These are phyloP conservation scores for Adelosebastes latens DNA, from an alignment of 2,797 vertebrate species.

Conservation along the genomic window DNA sequence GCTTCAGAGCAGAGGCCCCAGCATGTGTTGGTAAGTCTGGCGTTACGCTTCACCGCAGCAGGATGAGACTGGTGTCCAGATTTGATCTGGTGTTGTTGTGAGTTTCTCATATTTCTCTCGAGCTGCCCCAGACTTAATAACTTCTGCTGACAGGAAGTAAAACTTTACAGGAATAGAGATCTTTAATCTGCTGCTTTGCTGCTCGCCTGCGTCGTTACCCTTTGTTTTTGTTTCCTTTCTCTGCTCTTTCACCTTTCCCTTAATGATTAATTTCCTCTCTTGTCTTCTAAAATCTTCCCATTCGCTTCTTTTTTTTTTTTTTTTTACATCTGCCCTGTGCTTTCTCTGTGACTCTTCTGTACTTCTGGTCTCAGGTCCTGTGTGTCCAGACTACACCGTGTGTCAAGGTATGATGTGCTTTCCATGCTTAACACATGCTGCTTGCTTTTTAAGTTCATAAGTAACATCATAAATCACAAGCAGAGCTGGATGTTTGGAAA, in stretches of 20 bases:
- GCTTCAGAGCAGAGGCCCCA: slow-evolving; percentile 76
- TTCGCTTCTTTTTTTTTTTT: background rate
- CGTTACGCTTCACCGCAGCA: background rate
- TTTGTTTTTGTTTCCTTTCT: slow-evolving; percentile 16
- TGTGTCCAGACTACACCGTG: slow-evolving; percentile 65
- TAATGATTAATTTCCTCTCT: background rate
- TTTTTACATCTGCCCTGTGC: background rate
- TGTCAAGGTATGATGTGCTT: slow-evolving; percentile 68
- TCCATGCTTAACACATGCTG: slow-evolving; percentile 11
- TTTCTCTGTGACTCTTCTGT: slow-evolving; percentile 4
- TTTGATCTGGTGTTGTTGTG: slow-evolving; percentile 7
- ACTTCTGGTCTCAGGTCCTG: slow-evolving; percentile 49
- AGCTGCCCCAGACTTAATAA: slow-evolving; percentile 10
- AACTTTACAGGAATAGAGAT: slow-evolving; percentile 3
- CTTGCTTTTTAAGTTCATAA: background rate
- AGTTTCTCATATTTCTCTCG: slow-evolving; percentile 15
- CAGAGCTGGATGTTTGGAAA: background rate
- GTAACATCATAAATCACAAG: background rate
- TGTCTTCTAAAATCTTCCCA: background rate
- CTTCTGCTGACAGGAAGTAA: slow-evolving; percentile 12
- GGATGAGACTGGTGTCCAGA: slow-evolving; percentile 3
- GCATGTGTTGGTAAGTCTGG: slow-evolving; percentile 79
- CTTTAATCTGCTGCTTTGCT: slow-evolving; percentile 35
- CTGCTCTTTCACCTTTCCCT: background rate
- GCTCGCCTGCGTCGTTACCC: slow-evolving; percentile 9